phyloP scores from a whole-genome alignment of 2,797 vertebrate genomes.

The Pempheris klunzingeri region DNA sequence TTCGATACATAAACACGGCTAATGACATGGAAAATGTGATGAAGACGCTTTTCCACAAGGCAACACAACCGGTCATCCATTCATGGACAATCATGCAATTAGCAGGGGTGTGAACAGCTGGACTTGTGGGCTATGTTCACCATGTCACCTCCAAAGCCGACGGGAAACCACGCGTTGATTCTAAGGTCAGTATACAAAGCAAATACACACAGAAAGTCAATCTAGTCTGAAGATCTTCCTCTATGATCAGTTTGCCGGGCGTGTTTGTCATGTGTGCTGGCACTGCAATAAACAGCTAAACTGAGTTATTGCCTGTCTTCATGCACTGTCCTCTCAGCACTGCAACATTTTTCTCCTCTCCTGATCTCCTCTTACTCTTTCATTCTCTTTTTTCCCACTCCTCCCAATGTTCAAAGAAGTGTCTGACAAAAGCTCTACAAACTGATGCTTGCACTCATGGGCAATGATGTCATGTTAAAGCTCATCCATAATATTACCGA shows the following conservation, averaged over 20 bases:
- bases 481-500: constrained; percentile 25
- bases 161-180: neutral
- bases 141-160: neutral
- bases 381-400: constrained; percentile 23
- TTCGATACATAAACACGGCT: constrained; percentile 2
- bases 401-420: constrained; percentile 43
- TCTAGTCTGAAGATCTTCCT: neutral
- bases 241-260: neutral
- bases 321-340: constrained; percentile 2
- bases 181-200: neutral
- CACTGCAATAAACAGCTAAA: constrained; percentile 17
- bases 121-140: neutral
- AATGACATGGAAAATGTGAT: constrained; percentile 29
- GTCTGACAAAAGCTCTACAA: constrained; percentile 45
- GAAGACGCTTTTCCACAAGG: constrained; percentile 18
- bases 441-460: constrained; percentile 48
- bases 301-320: constrained; percentile 33
- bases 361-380: constrained; percentile 26
- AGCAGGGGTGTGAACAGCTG: constrained; percentile 24
- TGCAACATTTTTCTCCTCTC: constrained; percentile 31
- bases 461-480: constrained; percentile 59
- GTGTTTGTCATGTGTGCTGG: constrained; percentile 22
- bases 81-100: constrained; percentile 2
- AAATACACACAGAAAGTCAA: neutral
- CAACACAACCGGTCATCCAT: neutral